Evolutionary conservation across 2,113 vertebrate genomes (phyloP).

Genomic region (Coptodon bakossiorum): DNA sequence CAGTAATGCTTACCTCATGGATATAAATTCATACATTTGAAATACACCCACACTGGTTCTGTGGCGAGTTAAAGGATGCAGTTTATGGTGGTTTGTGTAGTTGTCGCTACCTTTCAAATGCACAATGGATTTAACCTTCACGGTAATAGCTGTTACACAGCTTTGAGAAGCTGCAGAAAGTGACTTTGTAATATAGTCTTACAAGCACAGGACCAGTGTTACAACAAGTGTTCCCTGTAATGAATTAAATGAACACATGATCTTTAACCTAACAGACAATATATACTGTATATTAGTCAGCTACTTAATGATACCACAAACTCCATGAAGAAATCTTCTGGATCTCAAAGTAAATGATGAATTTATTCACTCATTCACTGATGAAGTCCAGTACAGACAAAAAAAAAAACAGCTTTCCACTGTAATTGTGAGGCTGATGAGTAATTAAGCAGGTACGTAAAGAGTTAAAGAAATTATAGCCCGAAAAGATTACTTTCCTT

Average conservation of each 20-base stretch:
- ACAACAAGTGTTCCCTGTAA: background rate
- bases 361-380: background rate
- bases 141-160: background rate
- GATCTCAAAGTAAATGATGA: background rate
- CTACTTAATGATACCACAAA: background rate
- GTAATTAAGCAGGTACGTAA: background rate
- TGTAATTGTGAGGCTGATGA: background rate
- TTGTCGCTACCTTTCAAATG: background rate
- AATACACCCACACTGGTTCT: background rate
- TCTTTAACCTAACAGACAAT: background rate
- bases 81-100: background rate
- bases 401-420: background rate
- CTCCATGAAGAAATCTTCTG: background rate
- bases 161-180: background rate
- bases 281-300: background rate
- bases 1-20: background rate
- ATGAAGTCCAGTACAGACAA: background rate
- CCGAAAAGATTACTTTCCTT: background rate
- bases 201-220: background rate
- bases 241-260: background rate
- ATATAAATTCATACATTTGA: background rate
- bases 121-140: background rate
- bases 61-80: background rate
- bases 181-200: background rate
- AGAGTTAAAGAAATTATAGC: background rate